These are phyloP conservation scores for Gisinianus flammeolus DNA, from an alignment of 2,888 invertebrate species.

Conservation along the genomic window DNA sequence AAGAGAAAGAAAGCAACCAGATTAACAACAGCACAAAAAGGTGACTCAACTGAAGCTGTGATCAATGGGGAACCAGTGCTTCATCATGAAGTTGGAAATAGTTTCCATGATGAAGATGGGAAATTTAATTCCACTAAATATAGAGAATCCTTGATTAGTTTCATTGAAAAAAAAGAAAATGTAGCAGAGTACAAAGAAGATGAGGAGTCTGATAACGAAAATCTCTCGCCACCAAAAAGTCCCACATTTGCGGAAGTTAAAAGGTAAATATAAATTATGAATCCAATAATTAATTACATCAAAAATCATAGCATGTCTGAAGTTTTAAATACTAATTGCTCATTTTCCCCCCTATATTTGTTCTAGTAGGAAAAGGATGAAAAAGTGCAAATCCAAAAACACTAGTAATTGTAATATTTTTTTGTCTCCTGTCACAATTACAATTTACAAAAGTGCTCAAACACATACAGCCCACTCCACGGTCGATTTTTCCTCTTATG, in stretches of 20 bases:
- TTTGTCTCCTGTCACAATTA: background rate
- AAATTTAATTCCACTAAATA: conserved; percentile 1
- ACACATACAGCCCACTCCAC: too few species aligned
- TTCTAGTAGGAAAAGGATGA: background rate
- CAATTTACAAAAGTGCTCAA: conserved; percentile 9
- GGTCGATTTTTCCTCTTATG: too few species aligned
- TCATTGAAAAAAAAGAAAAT: conserved; percentile 10
- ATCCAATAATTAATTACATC: too few species aligned
- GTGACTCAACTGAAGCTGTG: background rate
- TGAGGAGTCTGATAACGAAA: background rate
- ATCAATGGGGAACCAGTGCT: background rate
- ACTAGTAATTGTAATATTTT: background rate
- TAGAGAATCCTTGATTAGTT: conserved; percentile 2
- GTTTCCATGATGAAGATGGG: conserved; percentile 8
- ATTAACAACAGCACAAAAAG: background rate
- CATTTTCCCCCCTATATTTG: background rate
- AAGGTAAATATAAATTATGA: background rate
- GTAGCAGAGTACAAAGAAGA: too few species aligned
- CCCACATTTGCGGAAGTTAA: background rate
- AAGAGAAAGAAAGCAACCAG: background rate
- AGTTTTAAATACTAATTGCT: background rate
- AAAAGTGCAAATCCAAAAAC: background rate
- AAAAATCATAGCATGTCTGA: too few species aligned
- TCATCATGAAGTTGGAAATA: background rate
- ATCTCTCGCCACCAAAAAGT: background rate